These are phyloP conservation scores for Lasius platythorax DNA, from an alignment of 2,888 invertebrate genomes.

Conservation along the genomic window DNA sequence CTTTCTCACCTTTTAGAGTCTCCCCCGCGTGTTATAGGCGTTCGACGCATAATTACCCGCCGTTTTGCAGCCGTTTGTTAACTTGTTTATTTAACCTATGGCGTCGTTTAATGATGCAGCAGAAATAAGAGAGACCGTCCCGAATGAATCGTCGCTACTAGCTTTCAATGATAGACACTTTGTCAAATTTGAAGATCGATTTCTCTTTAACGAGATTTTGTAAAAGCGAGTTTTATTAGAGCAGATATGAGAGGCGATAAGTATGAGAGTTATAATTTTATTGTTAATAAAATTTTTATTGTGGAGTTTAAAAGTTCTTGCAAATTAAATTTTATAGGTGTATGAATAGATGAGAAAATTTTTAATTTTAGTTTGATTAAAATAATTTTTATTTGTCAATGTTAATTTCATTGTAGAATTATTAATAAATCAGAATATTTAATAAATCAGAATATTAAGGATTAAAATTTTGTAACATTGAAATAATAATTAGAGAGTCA, in stretches of 20 bases:
- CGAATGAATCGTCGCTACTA: not conserved
- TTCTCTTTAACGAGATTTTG: not conserved
- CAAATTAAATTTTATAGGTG: conserved; percentile 11
- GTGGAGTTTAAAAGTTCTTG: not conserved
- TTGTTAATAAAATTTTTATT: conserved; percentile 30
- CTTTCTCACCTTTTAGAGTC: conserved; percentile 62
- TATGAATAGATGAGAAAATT: not conserved
- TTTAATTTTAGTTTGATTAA: conserved; percentile 5
- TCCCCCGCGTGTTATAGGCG: not conserved
- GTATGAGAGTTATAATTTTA: not conserved
- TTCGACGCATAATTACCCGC: conserved; percentile 43
- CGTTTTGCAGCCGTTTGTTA: conserved; percentile 9
- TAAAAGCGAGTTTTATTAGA: not conserved
- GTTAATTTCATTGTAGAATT: conserved; percentile 11
- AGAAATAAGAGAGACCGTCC: not conserved
- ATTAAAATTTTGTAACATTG: not conserved
- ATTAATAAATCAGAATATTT: not conserved
- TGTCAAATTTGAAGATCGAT: not conserved
- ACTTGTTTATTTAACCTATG: conserved; percentile 28
- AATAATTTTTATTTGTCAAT: not conserved
- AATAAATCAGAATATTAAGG: not conserved
- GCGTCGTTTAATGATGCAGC: not conserved
- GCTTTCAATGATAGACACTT: not conserved
- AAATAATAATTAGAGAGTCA: conserved; percentile 7
- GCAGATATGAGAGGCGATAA: not conserved